A percentile compares a stretch with the other conserved stretches of the same genome.
phyloP scores from a whole-genome alignment of 2,797 vertebrate genomes.

The Fringilla coelebs region DNA sequence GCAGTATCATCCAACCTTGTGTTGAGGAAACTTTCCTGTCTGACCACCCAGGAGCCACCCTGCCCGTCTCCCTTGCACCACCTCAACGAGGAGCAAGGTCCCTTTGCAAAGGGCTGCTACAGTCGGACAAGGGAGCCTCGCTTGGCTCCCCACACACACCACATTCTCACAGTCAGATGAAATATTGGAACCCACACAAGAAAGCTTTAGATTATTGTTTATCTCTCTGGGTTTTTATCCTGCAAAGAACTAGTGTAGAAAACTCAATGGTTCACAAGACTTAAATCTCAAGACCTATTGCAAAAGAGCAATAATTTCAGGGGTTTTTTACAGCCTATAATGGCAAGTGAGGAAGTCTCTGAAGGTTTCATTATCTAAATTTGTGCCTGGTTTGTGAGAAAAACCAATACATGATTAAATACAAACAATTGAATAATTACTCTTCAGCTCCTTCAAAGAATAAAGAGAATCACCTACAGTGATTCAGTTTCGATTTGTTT shows the following conservation, averaged over 20 bases:
- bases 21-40: neutral
- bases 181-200: neutral
- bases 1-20: neutral
- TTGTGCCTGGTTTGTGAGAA: neutral
- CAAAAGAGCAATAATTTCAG: neutral
- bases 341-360: neutral
- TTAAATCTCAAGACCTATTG: neutral
- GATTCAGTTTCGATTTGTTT: neutral
- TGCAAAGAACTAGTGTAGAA: neutral
- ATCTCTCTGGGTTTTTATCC: neutral
- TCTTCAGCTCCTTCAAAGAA: neutral
- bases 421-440: neutral
- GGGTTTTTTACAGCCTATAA: neutral
- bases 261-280: neutral
- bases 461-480: neutral
- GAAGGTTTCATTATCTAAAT: neutral
- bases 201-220: neutral
- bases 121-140: fast-evolving
- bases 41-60: neutral
- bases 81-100: neutral
- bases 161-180: neutral
- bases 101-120: neutral
- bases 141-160: neutral
- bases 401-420: neutral
- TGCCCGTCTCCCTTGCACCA: too few species aligned